Base-by-base conservation (phyloP, 1,140 invertebrate genomes). In the Ceratitis capitata region DNA sequence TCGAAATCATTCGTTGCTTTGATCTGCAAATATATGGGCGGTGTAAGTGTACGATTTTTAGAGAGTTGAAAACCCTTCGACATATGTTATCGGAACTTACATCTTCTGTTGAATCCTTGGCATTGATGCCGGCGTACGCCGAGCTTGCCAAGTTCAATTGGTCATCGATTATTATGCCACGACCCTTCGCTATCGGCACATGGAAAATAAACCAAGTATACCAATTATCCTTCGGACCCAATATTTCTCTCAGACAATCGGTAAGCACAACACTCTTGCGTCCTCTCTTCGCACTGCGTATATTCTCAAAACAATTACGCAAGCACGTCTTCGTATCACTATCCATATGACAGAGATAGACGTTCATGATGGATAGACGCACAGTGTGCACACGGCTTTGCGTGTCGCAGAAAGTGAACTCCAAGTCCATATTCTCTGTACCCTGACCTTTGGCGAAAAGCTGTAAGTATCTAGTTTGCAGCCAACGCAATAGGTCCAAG, bases 201-300 rank as follows among this genome's bases (percentile, higher is more conserved):
- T 90, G 89, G 26, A 88, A 89, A 19, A 89, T n/a, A 0, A 90
- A 69, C 12, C 89, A 29, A 0, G 89, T 87, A 12, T 19, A 86
- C 12, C 82, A 53, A 5, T 83, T 47, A 1, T 29, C 47, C 64
- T 87, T 87, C 0, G 53, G 23, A 32, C 89, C 87, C 7, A 90
- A 89, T 16, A 86, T 89, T 56, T 90, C 89, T 42, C 82, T 89
- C 1, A 90, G 84, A 49, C 89, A 89, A 45, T 90, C 89, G 9
- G 86, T 89, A 0, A 90, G 35, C 14, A 90, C 23, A 1, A 87
- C 87, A 16, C 51, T 49, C 9, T 88, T 83, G 2, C 64, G 64
- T 35, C 32, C 4, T 1, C 58, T 78, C 42, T 78, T 87, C 23
- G 85, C 86, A 12, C 35, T 56, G 0, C 85, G 42, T 6, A 90